Evolutionary conservation across 2,113 vertebrate species (phyloP).

Genomic region (Phylloscopus trochiloides): DNA sequence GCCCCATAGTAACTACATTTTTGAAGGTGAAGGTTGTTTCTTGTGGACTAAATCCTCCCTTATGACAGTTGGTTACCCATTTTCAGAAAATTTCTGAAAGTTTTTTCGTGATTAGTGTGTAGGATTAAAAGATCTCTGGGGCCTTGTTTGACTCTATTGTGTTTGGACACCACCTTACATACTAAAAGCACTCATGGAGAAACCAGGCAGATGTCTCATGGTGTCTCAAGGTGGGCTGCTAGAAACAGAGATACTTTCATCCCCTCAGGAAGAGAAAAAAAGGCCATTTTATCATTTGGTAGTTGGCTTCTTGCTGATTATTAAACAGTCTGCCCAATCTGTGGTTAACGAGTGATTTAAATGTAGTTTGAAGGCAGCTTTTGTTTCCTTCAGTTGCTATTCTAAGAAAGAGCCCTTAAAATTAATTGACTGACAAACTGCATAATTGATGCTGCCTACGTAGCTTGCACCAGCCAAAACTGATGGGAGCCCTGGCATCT

Average conservation of each 20-base stretch:
- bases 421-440: background rate
- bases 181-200: background rate
- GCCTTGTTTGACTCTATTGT: background rate
- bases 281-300: background rate
- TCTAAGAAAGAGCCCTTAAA: slow-evolving; percentile 22
- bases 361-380: slow-evolving; percentile 28
- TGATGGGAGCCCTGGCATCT: background rate
- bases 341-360: background rate
- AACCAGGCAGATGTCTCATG: background rate
- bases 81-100: background rate
- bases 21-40: background rate
- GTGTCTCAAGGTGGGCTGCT: background rate
- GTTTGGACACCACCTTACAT: background rate
- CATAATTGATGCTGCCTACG: background rate
- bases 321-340: background rate
- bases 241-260: background rate
- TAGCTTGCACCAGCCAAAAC: background rate
- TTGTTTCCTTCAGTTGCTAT: slow-evolving; percentile 5
- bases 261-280: background rate
- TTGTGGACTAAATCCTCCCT: background rate
- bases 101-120: background rate
- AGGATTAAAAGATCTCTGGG: background rate
- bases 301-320: background rate
- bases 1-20: background rate
- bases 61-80: background rate